Percentiles rank a stretch among this genome's conserved stretches.
These are phyloP conservation scores for Cybosia mesomella DNA, from an alignment of 2,888 invertebrate species.

Conservation along the genomic window DNA sequence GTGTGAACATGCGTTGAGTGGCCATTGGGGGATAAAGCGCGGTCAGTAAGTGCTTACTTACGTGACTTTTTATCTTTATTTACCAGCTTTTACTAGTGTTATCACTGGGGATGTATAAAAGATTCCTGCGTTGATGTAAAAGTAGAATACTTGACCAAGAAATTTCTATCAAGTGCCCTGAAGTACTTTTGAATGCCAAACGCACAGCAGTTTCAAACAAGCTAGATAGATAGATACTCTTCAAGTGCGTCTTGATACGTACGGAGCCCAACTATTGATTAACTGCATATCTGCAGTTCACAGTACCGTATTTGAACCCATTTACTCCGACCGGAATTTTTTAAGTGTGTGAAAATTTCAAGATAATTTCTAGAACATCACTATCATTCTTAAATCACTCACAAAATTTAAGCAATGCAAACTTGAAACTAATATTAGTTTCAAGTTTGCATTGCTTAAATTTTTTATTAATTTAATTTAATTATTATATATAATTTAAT, in stretches of 20 bases:
- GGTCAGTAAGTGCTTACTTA: conserved; percentile 26
- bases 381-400: not conserved
- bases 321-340: not conserved
- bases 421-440: too few relatives aligned
- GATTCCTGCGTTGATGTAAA: not conserved
- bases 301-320: not conserved
- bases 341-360: not conserved
- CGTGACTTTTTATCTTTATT: conserved; percentile 32
- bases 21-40: conserved; percentile 33
- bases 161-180: not conserved
- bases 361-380: not conserved
- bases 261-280: not conserved
- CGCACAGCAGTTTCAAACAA: not conserved
- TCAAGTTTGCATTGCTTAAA: too few relatives aligned
- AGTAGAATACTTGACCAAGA: not conserved
- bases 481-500: too few relatives aligned
- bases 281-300: not conserved
- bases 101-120: conserved; percentile 13
- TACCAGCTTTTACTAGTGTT: conserved; percentile 21
- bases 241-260: not conserved
- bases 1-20: conserved; percentile 41
- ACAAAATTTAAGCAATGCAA: not conserved
- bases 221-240: not conserved
- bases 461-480: too few relatives aligned
- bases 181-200: not conserved